Base-by-base conservation (phyloP, 2,888 invertebrate genomes). In the Cerastoderma edule region DNA sequence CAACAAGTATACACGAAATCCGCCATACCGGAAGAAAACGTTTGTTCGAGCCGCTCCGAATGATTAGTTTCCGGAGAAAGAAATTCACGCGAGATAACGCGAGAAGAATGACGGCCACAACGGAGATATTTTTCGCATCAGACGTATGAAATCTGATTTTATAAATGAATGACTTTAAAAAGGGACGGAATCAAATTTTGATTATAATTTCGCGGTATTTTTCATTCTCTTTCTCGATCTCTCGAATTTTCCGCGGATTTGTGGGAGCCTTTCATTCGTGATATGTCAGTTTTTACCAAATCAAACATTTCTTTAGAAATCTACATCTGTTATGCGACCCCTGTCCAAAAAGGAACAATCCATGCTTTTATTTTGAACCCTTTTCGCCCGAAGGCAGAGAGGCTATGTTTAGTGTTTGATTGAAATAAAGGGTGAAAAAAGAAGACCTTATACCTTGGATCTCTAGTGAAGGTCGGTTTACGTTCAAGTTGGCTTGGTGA, bases 91-190 rank as follows among this genome's bases (percentile, higher is more conserved):
- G 70, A 75, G 73, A 71, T 27, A 53, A 48, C 48, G 54, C 56
- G 66, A 60, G 71, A 71, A 80, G 56, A 80, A 80, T 73, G 53
- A 24, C 32, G 44, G 53, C 50, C 67, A 66, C 66, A 69, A 66
- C 65, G 65, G 60, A 73, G 76, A 74, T 71, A 76, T 73, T 80
- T 76, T 65, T 56, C 67, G 76, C 73, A 68, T 66, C 67, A 50
- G 66, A 72, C 53, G 76, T 74, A 76, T 66, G 76, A 76, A 80
- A 80, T 73, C 60, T 72, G 76, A 80, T 80, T 80, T 70, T 66
- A 80, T 68, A 67, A 66, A 19, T 66, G 69, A 76, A 39, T 74
- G 80, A 60, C 44, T 80, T 50, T 60, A 53, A 60, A 76, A 56
- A 60, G 71, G 54, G 71, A 32, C 30, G 74, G 74, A 71, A 80